These are phyloP conservation scores for Pogonognathellus flavescens DNA, from an alignment of 1,140 invertebrate species.

Conservation along the genomic window DNA sequence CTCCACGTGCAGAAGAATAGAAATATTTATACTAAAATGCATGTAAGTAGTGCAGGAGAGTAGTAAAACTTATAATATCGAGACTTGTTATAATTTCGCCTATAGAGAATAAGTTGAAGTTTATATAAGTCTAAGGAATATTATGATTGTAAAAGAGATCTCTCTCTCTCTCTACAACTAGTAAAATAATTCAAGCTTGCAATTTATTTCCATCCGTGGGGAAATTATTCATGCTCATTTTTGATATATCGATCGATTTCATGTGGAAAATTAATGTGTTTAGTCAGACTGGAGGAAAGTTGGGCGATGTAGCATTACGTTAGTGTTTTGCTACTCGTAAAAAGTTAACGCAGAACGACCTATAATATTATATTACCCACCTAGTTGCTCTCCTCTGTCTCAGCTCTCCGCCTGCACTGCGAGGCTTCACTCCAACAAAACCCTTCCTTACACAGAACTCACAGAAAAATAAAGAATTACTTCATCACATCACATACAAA, in stretches of 20 bases:
- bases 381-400: conserved; percentile 6
- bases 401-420: background rate
- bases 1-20: no score
- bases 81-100: no score
- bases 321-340: conserved; percentile 22
- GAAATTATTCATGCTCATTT: conserved; percentile 62
- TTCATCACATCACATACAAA: conserved; percentile 16
- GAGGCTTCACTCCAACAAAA: background rate
- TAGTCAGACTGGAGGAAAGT: conserved; percentile 51
- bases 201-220: conserved; percentile 57
- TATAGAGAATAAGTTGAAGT: no score
- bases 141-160: conserved; percentile 17
- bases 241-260: conserved; percentile 66
- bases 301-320: conserved; percentile 13
- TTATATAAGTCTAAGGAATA: no score
- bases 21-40: conserved; percentile 19
- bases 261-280: conserved; percentile 57
- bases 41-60: background rate
- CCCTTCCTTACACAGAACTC: conserved; percentile 12
- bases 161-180: background rate
- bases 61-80: no score
- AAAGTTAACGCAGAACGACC: conserved; percentile 42
- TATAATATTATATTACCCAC: conserved; percentile 41
- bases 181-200: conserved; percentile 58
- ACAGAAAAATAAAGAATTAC: conserved; percentile 34